Evolutionary conservation across 2,113 vertebrate species (phyloP).

Genomic region (Epinephelus lanceolatus): DNA sequence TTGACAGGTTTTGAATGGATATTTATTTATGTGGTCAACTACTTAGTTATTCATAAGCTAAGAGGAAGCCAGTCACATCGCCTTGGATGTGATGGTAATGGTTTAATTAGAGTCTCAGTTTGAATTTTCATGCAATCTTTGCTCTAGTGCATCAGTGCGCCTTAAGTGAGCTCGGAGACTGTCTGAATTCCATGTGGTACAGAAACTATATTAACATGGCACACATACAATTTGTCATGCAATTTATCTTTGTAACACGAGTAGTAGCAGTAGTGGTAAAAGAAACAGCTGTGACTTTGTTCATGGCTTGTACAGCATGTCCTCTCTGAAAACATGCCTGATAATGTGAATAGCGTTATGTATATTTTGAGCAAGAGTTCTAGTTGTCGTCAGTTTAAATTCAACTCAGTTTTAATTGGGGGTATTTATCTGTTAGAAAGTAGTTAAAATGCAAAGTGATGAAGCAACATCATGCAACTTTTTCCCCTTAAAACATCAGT

Average conservation of each 20-base stretch:
- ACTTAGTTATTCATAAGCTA: background rate
- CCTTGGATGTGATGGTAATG: background rate
- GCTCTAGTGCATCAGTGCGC: background rate
- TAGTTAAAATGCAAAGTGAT: background rate
- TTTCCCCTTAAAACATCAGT: background rate
- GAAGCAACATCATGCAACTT: background rate
- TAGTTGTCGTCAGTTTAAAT: background rate
- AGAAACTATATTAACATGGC: slow-evolving; percentile 18
- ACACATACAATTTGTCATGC: slow-evolving; percentile 17
- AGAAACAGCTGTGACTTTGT: background rate
- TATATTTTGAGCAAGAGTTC: background rate
- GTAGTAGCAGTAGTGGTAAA: background rate
- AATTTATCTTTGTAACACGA: background rate
- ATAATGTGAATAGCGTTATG: background rate
- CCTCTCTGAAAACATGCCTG: background rate
- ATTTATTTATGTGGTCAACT: slow-evolving; percentile 4
- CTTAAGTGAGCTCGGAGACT: background rate
- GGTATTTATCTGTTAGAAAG: background rate
- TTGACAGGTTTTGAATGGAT: slow-evolving; percentile 33
- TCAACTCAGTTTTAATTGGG: background rate
- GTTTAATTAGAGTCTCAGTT: slow-evolving; percentile 14
- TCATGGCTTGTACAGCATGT: background rate
- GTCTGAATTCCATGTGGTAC: background rate
- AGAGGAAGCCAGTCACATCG: background rate
- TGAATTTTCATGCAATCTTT: background rate